Base-by-base conservation (phyloP, 2,113 vertebrate genomes). In the Phalacrocorax pelagicus region DNA sequence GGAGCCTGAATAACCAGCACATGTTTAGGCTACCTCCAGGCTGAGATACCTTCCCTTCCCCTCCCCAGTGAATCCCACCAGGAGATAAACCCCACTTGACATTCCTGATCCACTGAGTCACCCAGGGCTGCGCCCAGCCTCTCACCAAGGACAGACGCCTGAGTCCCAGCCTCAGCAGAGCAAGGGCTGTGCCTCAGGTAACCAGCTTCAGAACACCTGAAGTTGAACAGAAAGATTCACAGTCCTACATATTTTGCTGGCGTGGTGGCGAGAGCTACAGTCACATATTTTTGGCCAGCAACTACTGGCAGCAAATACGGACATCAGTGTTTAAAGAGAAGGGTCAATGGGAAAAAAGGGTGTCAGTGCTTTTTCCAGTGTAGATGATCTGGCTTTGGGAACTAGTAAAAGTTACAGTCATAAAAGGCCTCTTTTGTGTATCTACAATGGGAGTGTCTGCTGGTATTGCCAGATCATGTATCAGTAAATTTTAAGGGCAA, bases 191-290 rank as follows among this genome's bases (percentile, higher is more conserved):
- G 52, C 58, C 66, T 15, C 51, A 6, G 67, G 72, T 34, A 69
- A 47, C 49, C 44, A 24, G 55, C 66, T 42, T 12, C 69, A 9
- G n/a, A 57, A 8, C 24, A 49, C 81, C 77, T 51, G 38, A 23
- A 30, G 30, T 34, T n/a, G 19, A 30, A 22, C 51, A 40, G 47
- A 57, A 72, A 9, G 51, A 40, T 36, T 34, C 22, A 9, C 1
- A 0, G 5, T 20, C 58, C 34, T 8, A 22, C 24, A 18, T 0
- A 0, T n/a, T 52, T 34, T 4, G 3, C 47, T 52, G 32, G 34
- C 1, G 0, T 13, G 13, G 49, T 6, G 2, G 57, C 1, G 2
- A 49, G 81, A 71, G 70, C 34, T 16, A 24, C 32, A 1, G 12
- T 21, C 1, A 0, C 9, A 0, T 8, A 5, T 6, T 34, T 74